phyloP scores from a whole-genome alignment of 2,113 vertebrate species.

The Oryctolagus cuniculus region mOryCun1.1 NC_091447.1:28266501-28267000 shows the following conservation, averaged over 20 bases:
- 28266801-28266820: no score
- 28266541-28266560: slow-evolving; percentile 49
- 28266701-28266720: background rate
- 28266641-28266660: slow-evolving; percentile 14
- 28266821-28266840: no score
- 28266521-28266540: slow-evolving; percentile 23
- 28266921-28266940: background rate
- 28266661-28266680: slow-evolving; percentile 42
- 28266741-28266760: no score
- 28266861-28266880: slow-evolving; percentile 39
- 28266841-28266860: background rate
- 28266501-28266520: slow-evolving; percentile 70
- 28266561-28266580: slow-evolving; percentile 9
- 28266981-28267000: slow-evolving; percentile 26
- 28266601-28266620: background rate
- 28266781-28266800: no score
- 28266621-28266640: background rate
- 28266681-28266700: slow-evolving; percentile 42
- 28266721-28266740: slow-evolving; percentile 26
- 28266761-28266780: no score
- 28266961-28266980: slow-evolving; percentile 27
- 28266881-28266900: no score
- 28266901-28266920: no score
- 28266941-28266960: background rate
- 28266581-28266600: background rate